Base-by-base conservation (phyloP, 2,888 invertebrate species). In the Glaucopsyche alexis region DNA sequence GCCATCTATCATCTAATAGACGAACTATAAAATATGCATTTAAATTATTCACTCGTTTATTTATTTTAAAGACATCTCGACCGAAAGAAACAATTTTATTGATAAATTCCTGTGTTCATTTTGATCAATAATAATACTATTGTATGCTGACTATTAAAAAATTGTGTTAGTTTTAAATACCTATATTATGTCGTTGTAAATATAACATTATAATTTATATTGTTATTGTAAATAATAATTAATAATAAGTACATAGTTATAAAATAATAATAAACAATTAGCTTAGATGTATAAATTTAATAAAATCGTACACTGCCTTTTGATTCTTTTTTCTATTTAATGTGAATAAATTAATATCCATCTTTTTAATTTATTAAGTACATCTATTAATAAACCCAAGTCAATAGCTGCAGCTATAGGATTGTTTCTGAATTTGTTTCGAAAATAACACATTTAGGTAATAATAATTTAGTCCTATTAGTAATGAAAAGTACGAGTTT, bases 141-240 rank as follows among this genome's bases (percentile, higher is more conserved):
- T 16, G n/a, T 52, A 16, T n/a, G 2, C n/a, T 8, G 1, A 16
- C 52, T 8, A 8, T 52, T 7, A 14, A 52, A 52, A 16, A 52
- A 16, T 52, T 8, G 7, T 1, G 7, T 16, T 52, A 19, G 19
- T 55, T n/a, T 19, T 55, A 19, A 2, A 11, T 19, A 19, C 9
- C n/a, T n/a, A n/a, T n/a, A 19, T 11, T 16, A 29, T 19, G 19
- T 9, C 19, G 16, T 52, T 60, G 60, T 60, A 60, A 60, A 60
- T 60, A 60, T 60, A 13, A 29, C 29, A 60, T 60, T 29, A 13
- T 60, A 29, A 60, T 60, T 60, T 60, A 60, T 60, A 60, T 19
- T 55, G 55, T 11, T 6, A 38, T 38, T 60, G 60, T 38, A 60
- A 60, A 60, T 60, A 29, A 19, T 29, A 5, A 55, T 14, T 8